These are phyloP conservation scores for Drosophila lacicola DNA, from an alignment of 2,888 invertebrate species.

Conservation along the genomic window DNA sequence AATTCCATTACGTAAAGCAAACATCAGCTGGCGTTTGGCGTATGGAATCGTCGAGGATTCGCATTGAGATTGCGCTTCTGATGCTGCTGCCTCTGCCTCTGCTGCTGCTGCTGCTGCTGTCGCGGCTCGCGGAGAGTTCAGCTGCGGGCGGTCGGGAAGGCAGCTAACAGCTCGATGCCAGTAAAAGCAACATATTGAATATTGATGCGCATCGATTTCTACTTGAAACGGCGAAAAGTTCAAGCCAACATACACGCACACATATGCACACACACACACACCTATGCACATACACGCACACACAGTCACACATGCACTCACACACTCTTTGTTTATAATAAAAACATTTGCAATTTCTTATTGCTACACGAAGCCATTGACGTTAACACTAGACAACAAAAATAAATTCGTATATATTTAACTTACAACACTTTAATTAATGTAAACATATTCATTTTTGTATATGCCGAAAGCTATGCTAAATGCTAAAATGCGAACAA, in stretches of 20 bases:
- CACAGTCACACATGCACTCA: slow-evolving; percentile 10
- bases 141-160: slow-evolving; percentile 1
- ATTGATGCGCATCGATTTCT: slow-evolving; percentile 80
- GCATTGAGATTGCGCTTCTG: slow-evolving; percentile 50
- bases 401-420: neutral
- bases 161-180: slow-evolving; percentile 46
- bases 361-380: slow-evolving; percentile 44
- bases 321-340: slow-evolving; percentile 73
- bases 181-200: slow-evolving; percentile 78
- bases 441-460: neutral
- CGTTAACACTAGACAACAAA: slow-evolving; percentile 53
- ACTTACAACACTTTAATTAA: neutral
- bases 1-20: slow-evolving; percentile 80
- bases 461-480: neutral
- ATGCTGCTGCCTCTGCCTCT: neutral
- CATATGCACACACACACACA: slow-evolving; percentile 7
- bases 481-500: too few species aligned
- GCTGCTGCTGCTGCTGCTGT: slow-evolving; percentile 10
- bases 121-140: slow-evolving; percentile 21
- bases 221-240: slow-evolving; percentile 73
- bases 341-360: slow-evolving; percentile 74
- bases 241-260: slow-evolving; percentile 33
- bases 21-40: slow-evolving; percentile 73
- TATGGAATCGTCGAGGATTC: slow-evolving; percentile 68
- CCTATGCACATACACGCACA: neutral